Evolutionary conservation across 2,888 invertebrate genomes (phyloP), one percentile per base, ranked within the genome.

Genomic region (Elysia crispata): DNA sequence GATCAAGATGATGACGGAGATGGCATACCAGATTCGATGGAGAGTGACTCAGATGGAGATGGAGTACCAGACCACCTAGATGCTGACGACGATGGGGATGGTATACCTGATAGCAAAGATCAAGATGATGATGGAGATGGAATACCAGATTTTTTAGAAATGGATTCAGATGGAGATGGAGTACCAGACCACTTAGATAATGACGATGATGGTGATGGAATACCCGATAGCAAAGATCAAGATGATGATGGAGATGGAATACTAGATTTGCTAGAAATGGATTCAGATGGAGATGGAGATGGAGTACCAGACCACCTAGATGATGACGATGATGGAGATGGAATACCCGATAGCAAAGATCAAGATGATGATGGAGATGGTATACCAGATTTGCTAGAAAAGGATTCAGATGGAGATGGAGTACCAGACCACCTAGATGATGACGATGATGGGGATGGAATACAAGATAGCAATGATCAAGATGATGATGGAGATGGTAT

Each of bases 361-460:
- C 84, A 86, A 25, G 89, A 90, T 76, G 70, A 83, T 1, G 88
- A 88, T 81, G 85, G 86, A 0, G 87, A 89, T 82, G 89, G 89
- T 5, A 87, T 89, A 13, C 88, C 89, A 3, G 88, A 89, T 80
- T 69, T 85, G 69, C 64, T 86, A 0, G 66, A 86, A 62, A 87
- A 87, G 62, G 86, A 90, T 60, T 84, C 85, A 62, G 90, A 90
- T 79, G 86, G 87, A n/a, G 89, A 90, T 78, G 90, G 90, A 13
- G 89, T 90, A 57, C 89, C 89, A 13, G 74, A 84, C 57, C 11
- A 57, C 3, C 70, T 83, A 0, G 86, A 88, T 31, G 76, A 83
- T 33, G 87, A 87, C 77, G 86, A 78, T 50, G 88, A 90, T 74
- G 86, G 85, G 66, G 87, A 90, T 82, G 89, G 89, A 23, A 86